phyloP scores from a whole-genome alignment of 2,888 invertebrate species.

The Cataglyphis altisquamis region DNA sequence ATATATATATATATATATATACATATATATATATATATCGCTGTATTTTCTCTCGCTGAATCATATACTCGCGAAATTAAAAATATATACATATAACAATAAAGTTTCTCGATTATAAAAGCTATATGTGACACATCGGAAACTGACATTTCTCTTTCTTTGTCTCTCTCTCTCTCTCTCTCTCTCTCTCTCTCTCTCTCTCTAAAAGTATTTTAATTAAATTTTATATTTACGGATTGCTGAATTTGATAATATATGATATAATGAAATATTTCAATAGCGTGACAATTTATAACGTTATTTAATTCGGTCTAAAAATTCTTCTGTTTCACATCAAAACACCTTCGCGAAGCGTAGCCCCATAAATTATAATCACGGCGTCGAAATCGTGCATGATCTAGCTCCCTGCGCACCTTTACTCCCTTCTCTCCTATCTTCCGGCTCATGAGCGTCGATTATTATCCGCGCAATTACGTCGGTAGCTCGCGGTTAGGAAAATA shows the following conservation, averaged over 20 bases:
- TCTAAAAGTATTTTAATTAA: neutral
- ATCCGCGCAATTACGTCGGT: constrained; percentile 47
- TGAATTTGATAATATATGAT: neutral
- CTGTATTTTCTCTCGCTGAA: neutral
- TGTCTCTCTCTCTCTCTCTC: neutral
- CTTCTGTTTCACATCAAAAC: constrained; percentile 23
- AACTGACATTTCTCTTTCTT: neutral
- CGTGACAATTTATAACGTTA: constrained; percentile 23
- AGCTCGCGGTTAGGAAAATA: constrained; percentile 61
- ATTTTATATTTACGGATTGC: constrained; percentile 16
- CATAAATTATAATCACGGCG: constrained; percentile 53
- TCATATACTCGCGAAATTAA: neutral
- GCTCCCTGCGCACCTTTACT: constrained; percentile 29
- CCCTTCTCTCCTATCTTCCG: constrained; percentile 50
- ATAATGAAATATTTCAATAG: neutral
- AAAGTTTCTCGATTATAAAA: neutral
- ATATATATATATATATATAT: neutral
- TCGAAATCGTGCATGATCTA: constrained; percentile 46
- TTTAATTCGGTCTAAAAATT: constrained; percentile 29
- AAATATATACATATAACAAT: constrained; percentile 1
- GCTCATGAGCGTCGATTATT: constrained; percentile 61
- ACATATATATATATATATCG: neutral
- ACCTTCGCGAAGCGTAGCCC: constrained; percentile 13
- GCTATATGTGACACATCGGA: neutral
- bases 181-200: neutral